Base-by-base conservation (phyloP, 2,888 invertebrate genomes). In the Pyrrhosoma nymphula region DNA sequence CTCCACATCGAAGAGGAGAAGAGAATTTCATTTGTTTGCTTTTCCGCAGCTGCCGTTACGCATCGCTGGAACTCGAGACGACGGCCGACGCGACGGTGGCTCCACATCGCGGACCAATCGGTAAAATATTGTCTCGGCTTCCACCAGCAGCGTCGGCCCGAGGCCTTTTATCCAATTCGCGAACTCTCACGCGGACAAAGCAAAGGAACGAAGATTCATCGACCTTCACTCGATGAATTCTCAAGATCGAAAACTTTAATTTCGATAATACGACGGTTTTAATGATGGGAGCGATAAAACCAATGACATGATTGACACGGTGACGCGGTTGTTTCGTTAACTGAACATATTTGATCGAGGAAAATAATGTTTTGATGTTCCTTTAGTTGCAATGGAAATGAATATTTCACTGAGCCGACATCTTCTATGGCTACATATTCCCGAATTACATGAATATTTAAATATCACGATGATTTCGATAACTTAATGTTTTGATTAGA, bases 21-120 rank as follows among this genome's bases (percentile, higher is more conserved):
- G 69, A 26, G n/a, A 69, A 69, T 69, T 69, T 26, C 69, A 69
- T 69, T 69, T 69, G 69, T 69, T 69, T 69, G 69, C 26, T 69
- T 69, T 69, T 69, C 69, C 69, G 69, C 69, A 69, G 69, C 69
- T 69, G 69, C 69, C 69, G 69, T 69, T 69, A 69, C 69, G 69
- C 69, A 69, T 26, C 69, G 69, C 69, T 69, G 69, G 69, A 20
- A 69, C 26, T 69, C 69, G 69, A 69, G 69, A n/a, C 47, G 47
- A 4, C 47, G 47, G 47, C 47, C 47, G 47, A 47, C 47, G 47
- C 2, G 47, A 47, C 26, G 69, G 69, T 69, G 69, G 69, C 69
- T 69, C 69, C 69, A 26, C 69, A 23, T 69, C n/a, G 23, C 26
- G 69, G 26, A n/a, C 69, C 23, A 69, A 69, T 69, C n/a, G 26